Conservation (phyloP, 2,113 vertebrate species). For the Anhinga anhinga region DNA sequence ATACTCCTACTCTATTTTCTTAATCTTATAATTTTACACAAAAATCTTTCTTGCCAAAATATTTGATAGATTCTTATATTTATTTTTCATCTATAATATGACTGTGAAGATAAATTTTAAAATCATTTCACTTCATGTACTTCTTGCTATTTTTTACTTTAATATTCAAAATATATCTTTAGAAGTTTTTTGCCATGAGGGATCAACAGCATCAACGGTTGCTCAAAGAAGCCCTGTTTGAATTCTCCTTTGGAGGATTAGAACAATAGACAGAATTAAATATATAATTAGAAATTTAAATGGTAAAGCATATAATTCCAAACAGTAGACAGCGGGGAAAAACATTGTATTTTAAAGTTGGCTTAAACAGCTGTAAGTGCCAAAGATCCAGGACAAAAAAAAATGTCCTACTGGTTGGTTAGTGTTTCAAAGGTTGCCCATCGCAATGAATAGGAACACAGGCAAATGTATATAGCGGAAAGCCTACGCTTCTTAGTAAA, state of each 20-base stretch:
- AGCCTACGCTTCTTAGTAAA: not conserved
- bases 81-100: not conserved
- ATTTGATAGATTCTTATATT: not conserved
- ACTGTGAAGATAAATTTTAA: not conserved
- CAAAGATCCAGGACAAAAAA: not conserved
- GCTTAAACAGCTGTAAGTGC: not conserved
- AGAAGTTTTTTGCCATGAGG: not conserved
- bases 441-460: not conserved
- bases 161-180: not conserved
- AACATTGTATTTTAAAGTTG: not conserved
- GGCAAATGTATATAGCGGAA: not conserved
- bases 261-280: not conserved
- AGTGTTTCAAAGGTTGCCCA: not conserved
- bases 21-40: not conserved
- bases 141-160: not conserved
- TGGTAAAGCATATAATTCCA: not conserved
- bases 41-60: not conserved
- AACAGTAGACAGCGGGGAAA: not conserved
- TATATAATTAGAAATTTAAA: not conserved
- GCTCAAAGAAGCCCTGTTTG: not conserved
- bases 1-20: not conserved
- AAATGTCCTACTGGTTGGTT: not conserved
- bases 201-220: not conserved
- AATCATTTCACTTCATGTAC: not conserved
- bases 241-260: not conserved